These are phyloP conservation scores for Brassicogethes aeneus DNA, from an alignment of 2,888 invertebrate genomes.

Conservation along the genomic window DNA sequence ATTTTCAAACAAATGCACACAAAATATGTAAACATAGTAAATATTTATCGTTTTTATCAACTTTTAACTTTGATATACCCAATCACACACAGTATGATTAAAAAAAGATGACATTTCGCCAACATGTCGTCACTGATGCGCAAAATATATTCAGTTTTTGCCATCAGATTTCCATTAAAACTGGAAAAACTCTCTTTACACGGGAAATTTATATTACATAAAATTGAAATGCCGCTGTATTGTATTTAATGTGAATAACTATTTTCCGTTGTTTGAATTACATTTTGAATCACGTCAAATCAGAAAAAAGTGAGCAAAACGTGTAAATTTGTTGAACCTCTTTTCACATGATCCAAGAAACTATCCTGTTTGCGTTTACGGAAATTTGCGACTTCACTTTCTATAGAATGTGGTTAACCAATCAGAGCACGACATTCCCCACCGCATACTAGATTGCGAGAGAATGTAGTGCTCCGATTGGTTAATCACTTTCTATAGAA, in stretches of 20 bases:
- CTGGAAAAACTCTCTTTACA: constrained; percentile 38
- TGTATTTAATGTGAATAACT: constrained; percentile 31
- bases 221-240: constrained; percentile 28
- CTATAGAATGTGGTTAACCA: too few relatives aligned
- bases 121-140: constrained; percentile 14
- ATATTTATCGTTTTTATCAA: constrained; percentile 33
- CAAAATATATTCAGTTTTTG: constrained; percentile 11
- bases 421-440: too few relatives aligned
- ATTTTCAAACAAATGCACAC: constrained; percentile 44
- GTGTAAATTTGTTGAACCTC: too few relatives aligned
- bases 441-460: too few relatives aligned
- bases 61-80: constrained; percentile 44
- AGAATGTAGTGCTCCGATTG: too few relatives aligned
- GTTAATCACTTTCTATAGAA: too few relatives aligned
- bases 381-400: background rate
- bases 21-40: constrained; percentile 25
- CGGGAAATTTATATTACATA: constrained; percentile 27
- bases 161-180: constrained; percentile 46
- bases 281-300: constrained; percentile 19
- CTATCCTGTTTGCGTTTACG: too few relatives aligned
- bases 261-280: constrained; percentile 18
- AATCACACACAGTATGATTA: constrained; percentile 46
- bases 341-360: too few relatives aligned
- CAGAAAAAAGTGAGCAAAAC: too few relatives aligned
- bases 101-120: constrained; percentile 29